Evolutionary conservation across 2,113 vertebrate species (phyloP), one percentile per base, ranked within the genome.

Genomic region (Pelodiscus sinensis): DNA sequence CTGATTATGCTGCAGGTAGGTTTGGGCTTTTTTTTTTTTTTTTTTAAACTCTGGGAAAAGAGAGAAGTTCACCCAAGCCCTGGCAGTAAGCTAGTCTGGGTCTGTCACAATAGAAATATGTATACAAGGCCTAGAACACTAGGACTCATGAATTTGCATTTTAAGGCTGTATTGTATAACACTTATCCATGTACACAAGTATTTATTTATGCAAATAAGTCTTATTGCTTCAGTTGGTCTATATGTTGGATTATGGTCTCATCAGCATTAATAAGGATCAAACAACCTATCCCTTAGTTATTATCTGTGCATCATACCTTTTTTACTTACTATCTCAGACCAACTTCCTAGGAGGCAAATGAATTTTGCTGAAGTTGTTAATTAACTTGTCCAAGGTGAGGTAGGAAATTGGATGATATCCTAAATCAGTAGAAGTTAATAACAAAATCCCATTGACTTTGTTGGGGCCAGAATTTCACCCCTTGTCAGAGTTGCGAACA

Each of bases 191-290:
- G 73, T 77, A 25, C 22, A 38, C 27, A n/a, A 92, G 15, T 19
- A 16, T n/a, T 84, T 90, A 31, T 44, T 85, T 55, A 73, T 82
- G 85, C 60, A 88, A 57, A 65, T 83, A 86, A 54, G 91, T 94
- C 78, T 83, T 79, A 75, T 81, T 2, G 7, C 4, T 82, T 16
- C 79, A 77, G 0, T n/a, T 90, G 52, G 27, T 85, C 73, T 91
- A 77, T 18, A 55, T 15, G 16, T 16, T 55, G 58, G 75, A 78
- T 62, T 83, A 92, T 84, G 84, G 31, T 19, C 44, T 94, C 82
- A 86, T 82, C n/a, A 55, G 75, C 58, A 87, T 8, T 52, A 60
- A 56, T 79, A 21, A 86, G 2, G 3, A 4, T 56, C 82, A 8
- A 86, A 9, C 1, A 85, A 15, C 81, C 89, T 93, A 68, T 55